Evolutionary conservation across 2,113 vertebrate species (phyloP).

Genomic region (Bujurquina vittata): DNA sequence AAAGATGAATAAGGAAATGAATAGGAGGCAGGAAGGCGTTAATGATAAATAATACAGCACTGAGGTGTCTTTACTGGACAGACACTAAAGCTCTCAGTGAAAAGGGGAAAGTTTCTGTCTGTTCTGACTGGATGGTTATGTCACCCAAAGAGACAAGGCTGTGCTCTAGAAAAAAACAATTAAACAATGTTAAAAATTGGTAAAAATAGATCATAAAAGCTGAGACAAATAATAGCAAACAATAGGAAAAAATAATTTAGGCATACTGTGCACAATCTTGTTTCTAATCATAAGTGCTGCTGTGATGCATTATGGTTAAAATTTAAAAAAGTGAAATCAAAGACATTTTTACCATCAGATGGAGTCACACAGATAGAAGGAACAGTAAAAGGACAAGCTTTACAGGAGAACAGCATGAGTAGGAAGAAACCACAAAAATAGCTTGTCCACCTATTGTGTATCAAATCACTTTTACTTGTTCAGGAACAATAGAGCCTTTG

Average conservation of each 20-base stretch:
- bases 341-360: constrained; percentile 4
- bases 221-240: neutral
- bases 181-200: neutral
- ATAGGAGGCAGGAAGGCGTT: neutral
- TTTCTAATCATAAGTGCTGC: constrained; percentile 3
- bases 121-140: neutral
- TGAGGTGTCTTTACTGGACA: neutral
- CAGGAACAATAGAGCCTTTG: neutral
- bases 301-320: neutral
- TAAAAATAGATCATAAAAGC: neutral
- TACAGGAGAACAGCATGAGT: neutral
- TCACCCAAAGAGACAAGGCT: neutral
- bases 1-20: neutral
- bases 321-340: neutral
- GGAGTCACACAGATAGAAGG: neutral
- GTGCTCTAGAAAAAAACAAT: neutral
- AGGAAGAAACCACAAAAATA: constrained; percentile 8
- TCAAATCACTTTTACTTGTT: constrained; percentile 27
- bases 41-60: neutral
- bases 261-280: neutral
- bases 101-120: neutral
- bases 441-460: constrained; percentile 9
- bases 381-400: neutral
- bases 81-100: neutral
- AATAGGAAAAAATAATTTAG: neutral